Conservation (phyloP, 1,140 invertebrate genomes). For the Zaprionus davidi region DNA sequence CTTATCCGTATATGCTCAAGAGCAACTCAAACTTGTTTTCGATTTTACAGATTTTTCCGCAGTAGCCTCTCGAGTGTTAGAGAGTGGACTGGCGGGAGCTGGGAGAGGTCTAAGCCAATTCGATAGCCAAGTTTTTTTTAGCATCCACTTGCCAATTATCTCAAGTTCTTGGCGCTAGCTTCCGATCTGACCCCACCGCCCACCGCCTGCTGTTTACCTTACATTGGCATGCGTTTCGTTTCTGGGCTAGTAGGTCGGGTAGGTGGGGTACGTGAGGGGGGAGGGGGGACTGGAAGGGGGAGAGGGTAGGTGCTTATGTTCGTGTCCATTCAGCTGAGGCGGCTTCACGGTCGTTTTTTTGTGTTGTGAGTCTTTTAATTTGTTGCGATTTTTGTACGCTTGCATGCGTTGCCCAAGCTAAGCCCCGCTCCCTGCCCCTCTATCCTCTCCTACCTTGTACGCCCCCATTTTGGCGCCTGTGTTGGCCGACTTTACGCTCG, state of each 20-base stretch:
- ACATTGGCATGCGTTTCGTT: neutral
- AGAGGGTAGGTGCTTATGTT: slow-evolving; percentile 13
- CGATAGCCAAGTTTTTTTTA: slow-evolving; percentile 2
- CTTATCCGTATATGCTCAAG: neutral
- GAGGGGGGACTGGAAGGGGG: neutral
- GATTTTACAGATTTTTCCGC: neutral
- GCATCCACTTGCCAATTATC: slow-evolving; percentile 24
- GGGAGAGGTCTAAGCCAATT: neutral
- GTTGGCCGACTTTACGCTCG: slow-evolving; percentile 74
- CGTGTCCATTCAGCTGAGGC: slow-evolving; percentile 38
- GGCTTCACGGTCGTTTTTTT: slow-evolving; percentile 38
- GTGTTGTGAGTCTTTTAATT: slow-evolving; percentile 71
- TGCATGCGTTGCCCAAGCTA: slow-evolving; percentile 38
- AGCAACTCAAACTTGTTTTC: neutral
- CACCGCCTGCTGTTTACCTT: neutral
- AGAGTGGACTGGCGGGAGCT: neutral
- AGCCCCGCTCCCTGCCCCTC: neutral
- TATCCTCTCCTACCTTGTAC: neutral
- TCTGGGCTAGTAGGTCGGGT: neutral
- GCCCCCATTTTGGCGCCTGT: slow-evolving; percentile 34
- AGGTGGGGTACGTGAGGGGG: neutral
- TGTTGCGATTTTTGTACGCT: slow-evolving; percentile 77
- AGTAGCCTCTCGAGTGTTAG: neutral
- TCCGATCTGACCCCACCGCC: neutral
- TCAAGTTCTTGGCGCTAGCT: slow-evolving; percentile 1